Conservation (phyloP, 2,888 invertebrate genomes). For the Clitarchus hookeri region DNA sequence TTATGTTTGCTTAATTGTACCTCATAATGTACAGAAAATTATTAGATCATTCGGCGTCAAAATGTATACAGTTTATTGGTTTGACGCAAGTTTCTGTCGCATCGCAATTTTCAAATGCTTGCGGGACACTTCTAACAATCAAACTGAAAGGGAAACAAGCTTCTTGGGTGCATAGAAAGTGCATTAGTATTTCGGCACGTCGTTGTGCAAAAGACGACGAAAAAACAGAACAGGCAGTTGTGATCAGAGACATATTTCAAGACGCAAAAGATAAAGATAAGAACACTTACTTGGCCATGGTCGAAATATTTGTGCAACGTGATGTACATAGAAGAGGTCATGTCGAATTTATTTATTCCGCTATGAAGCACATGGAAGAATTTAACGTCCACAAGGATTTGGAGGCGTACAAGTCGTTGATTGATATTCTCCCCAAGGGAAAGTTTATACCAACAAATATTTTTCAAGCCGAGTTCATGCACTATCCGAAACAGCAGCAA, state of each 20-base stretch:
- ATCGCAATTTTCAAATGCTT: not conserved
- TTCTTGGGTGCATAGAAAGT: not conserved
- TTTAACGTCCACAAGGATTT: conserved; percentile 88
- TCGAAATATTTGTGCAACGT: conserved; percentile 72
- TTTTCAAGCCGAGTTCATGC: conserved; percentile 87
- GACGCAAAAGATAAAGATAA: conserved; percentile 64
- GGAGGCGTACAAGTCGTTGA: conserved; percentile 81
- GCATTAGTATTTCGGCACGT: not conserved
- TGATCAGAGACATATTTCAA: conserved; percentile 45
- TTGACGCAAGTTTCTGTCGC: not conserved
- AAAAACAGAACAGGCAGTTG: conserved; percentile 12
- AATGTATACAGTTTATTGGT: not conserved
- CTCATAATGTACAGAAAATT: conserved; percentile 17
- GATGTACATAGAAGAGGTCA: conserved; percentile 79
- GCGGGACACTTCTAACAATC: not conserved
- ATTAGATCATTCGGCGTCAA: not conserved
- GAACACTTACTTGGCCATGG: conserved; percentile 70
- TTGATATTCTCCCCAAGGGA: conserved; percentile 88
- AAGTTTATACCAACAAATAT: conserved; percentile 81
- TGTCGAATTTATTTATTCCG: conserved; percentile 92
- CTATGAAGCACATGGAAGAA: conserved; percentile 83
- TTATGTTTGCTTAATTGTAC: not conserved
- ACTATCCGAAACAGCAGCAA: conserved; percentile 95
- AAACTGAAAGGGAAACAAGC: not conserved
- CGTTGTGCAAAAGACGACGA: not conserved